phyloP scores from a whole-genome alignment of 2,888 invertebrate genomes.

The Alloscopus bannaensis region DNA sequence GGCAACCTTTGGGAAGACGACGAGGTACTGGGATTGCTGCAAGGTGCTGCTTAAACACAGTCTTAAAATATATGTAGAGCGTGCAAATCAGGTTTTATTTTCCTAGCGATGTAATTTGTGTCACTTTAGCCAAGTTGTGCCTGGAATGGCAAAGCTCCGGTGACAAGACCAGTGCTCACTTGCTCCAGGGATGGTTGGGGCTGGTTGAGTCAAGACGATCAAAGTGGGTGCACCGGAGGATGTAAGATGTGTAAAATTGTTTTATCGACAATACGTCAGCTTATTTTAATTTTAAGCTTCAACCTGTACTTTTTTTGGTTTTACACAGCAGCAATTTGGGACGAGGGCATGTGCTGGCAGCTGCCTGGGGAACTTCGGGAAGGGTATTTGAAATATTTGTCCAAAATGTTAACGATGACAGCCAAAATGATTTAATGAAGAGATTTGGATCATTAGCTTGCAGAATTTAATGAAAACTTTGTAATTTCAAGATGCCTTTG shows the following conservation, averaged over 20 bases:
- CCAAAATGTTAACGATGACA: no score
- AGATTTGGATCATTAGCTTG: no score
- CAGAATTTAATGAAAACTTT: no score
- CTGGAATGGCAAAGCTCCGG: constrained; percentile 52
- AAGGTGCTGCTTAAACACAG: no score
- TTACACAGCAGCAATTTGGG: no score
- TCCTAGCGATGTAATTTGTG: neutral
- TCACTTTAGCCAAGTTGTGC: constrained; percentile 47
- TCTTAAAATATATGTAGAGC: neutral
- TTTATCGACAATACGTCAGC: no score
- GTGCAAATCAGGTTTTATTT: neutral
- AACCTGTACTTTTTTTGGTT: no score
- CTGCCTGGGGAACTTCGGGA: constrained; percentile 46
- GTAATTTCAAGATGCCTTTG: constrained; percentile 52
- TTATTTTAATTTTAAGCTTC: neutral
- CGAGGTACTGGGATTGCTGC: constrained; percentile 59
- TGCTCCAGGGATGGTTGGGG: constrained; percentile 40
- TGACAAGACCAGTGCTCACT: constrained; percentile 33
- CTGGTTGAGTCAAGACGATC: constrained; percentile 31
- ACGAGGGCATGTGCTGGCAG: constrained; percentile 34
- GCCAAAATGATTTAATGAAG: no score
- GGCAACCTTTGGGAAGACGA: constrained; percentile 20
- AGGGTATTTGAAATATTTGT: no score
- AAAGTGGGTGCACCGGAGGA: constrained; percentile 59
- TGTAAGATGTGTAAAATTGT: no score